Evolutionary conservation across 2,888 invertebrate genomes (phyloP).

Genomic region (Clusia tigrina): DNA sequence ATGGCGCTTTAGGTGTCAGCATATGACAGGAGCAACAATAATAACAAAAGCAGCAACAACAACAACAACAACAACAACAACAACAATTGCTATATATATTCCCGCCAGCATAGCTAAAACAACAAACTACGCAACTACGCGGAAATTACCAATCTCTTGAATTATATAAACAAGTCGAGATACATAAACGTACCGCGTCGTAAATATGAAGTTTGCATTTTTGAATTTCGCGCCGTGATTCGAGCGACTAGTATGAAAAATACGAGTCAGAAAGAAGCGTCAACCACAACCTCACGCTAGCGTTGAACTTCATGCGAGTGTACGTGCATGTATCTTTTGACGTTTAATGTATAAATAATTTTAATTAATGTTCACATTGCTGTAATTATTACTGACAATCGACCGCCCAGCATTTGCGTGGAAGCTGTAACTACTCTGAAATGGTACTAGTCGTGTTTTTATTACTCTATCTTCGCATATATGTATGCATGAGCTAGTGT

Average conservation of each 20-base stretch:
- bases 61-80: constrained; percentile 17
- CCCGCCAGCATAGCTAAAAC: constrained; percentile 6
- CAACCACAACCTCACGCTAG: too few relatives aligned
- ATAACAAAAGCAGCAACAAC: constrained; percentile 4
- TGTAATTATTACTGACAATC: too few relatives aligned
- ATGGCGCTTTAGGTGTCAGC: not conserved
- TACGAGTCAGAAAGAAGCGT: too few relatives aligned
- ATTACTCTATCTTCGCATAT: too few relatives aligned
- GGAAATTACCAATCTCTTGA: constrained; percentile 1
- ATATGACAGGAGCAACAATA: not conserved
- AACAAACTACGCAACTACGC: not conserved
- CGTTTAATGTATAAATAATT: too few relatives aligned
- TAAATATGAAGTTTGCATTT: not conserved
- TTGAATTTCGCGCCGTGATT: constrained; percentile 3
- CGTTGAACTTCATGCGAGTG: too few relatives aligned
- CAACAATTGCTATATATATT: constrained; percentile 12
- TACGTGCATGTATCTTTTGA: too few relatives aligned
- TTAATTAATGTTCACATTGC: too few relatives aligned
- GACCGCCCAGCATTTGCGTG: too few relatives aligned
- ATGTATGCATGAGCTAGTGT: too few relatives aligned
- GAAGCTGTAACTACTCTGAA: too few relatives aligned
- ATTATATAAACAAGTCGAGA: not conserved
- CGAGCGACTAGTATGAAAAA: not conserved
- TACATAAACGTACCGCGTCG: not conserved
- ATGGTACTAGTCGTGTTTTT: too few relatives aligned